Percentiles rank a stretch among this genome's conserved stretches.
Evolutionary conservation across 2,797 vertebrate species (phyloP).

Genomic region (Cynodonichthys magdalenae): DNA sequence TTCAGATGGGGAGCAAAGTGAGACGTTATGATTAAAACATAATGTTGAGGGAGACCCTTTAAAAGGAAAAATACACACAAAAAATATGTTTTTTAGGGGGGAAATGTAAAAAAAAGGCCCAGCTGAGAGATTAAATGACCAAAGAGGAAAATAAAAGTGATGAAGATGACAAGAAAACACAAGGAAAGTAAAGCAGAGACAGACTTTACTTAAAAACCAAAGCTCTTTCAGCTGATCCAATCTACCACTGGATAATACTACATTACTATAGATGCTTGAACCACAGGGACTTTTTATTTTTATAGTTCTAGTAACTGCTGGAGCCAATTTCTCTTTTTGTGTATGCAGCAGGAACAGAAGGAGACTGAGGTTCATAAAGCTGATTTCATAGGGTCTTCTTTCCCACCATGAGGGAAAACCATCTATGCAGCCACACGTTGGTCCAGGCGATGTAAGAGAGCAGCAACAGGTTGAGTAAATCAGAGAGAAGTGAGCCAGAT

Average conservation of each 20-base stretch:
- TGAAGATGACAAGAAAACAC: background rate
- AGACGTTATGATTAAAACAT: constrained; percentile 18
- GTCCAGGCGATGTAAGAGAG: background rate
- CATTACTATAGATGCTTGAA: background rate
- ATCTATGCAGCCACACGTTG: background rate
- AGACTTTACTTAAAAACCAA: constrained; percentile 28
- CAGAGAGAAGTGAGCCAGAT: background rate
- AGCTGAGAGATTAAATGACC: constrained; percentile 1
- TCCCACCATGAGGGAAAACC: background rate
- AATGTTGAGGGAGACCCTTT: constrained; percentile 19
- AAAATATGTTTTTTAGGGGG: background rate
- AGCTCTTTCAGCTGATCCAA: constrained; percentile 4
- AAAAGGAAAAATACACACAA: background rate
- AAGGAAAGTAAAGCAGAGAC: background rate
- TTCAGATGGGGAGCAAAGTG: constrained; percentile 9
- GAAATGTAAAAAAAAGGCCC: background rate
- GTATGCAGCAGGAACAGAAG: background rate
- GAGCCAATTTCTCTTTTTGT: background rate
- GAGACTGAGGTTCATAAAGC: background rate
- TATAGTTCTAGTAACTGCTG: background rate
- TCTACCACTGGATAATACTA: background rate
- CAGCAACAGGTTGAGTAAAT: no score
- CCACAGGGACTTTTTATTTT: background rate
- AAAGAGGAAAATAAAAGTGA: constrained; percentile 12
- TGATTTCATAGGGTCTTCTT: background rate